These are phyloP conservation scores for Ornithorhynchus anatinus DNA, from an alignment of 2,113 vertebrate genomes.

Conservation along the genomic window DNA sequence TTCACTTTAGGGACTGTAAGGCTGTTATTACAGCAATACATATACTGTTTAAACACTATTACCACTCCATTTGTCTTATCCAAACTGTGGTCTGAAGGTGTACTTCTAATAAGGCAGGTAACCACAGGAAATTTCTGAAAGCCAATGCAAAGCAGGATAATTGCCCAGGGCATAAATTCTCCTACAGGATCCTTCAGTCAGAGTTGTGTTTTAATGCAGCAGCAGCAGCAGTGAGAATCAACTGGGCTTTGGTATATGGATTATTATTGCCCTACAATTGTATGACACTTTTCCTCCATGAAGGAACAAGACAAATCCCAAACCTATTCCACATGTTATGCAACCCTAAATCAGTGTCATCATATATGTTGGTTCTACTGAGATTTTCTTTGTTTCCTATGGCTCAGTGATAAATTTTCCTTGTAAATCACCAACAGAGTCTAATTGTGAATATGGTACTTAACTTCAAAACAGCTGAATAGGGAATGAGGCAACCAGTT, in stretches of 20 bases:
- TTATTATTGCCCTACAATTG: not conserved
- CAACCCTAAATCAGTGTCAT: not conserved
- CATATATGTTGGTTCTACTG: not conserved
- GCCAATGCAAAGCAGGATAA: not conserved
- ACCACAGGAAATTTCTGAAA: not conserved
- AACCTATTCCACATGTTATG: not conserved
- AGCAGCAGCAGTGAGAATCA: not conserved
- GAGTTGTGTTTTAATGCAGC: not conserved
- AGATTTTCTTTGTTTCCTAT: not conserved
- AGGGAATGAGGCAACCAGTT: not conserved
- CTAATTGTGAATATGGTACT: not conserved
- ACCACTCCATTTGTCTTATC: not conserved
- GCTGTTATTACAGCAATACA: not conserved
- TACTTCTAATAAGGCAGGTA: not conserved
- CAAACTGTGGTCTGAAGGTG: not conserved
- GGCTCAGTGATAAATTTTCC: not conserved
- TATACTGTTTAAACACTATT: not conserved
- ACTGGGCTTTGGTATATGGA: not conserved
- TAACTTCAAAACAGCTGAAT: constrained; percentile 6
- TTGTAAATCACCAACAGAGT: not conserved
- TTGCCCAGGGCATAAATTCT: not conserved
- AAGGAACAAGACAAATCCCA: not conserved
- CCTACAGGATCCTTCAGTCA: not conserved
- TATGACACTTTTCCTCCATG: not conserved
- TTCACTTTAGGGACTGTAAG: not conserved